Conservation (phyloP, 2,113 vertebrate genomes). For the Pleuronectes platessa region DNA sequence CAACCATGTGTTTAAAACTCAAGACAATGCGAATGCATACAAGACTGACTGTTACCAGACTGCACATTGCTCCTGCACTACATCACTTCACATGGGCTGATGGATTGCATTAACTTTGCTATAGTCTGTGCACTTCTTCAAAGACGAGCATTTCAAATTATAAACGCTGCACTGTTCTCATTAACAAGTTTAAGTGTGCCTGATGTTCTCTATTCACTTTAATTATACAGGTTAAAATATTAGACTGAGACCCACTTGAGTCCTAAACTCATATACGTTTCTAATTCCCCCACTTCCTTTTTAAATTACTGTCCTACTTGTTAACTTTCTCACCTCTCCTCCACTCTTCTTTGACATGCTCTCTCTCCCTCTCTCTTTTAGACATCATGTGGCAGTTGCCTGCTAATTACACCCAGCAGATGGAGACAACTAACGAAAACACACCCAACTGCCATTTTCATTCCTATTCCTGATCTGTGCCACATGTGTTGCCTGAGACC, state of each 20-base stretch:
- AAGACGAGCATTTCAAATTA: constrained; percentile 59
- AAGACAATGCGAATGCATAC: not conserved
- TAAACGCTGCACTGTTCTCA: constrained; percentile 47
- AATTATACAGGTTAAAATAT: constrained; percentile 66
- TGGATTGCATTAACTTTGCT: constrained; percentile 46
- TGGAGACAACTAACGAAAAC: constrained; percentile 61
- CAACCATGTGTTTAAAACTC: not conserved
- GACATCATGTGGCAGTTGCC: constrained; percentile 45
- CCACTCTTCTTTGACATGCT: constrained; percentile 10
- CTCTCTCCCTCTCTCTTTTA: not conserved
- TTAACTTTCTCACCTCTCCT: constrained; percentile 34
- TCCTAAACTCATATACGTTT: constrained; percentile 38
- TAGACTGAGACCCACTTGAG: constrained; percentile 56
- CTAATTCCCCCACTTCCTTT: constrained; percentile 48
- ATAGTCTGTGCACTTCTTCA: constrained; percentile 53
- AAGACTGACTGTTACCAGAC: not conserved
- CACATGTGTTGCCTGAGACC: constrained; percentile 25
- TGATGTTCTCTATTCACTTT: constrained; percentile 44
- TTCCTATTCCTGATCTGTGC: constrained; percentile 43
- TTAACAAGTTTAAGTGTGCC: constrained; percentile 56
- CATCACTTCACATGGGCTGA: constrained; percentile 31
- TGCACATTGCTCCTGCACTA: not conserved
- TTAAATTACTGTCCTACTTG: constrained; percentile 32
- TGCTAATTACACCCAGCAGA: constrained; percentile 73
- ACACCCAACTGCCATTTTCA: constrained; percentile 13